A percentile compares a stretch with the other conserved stretches of the same genome.
Conservation (phyloP, 1,140 invertebrate species). For the Heliconius hewitsoni region DNA sequence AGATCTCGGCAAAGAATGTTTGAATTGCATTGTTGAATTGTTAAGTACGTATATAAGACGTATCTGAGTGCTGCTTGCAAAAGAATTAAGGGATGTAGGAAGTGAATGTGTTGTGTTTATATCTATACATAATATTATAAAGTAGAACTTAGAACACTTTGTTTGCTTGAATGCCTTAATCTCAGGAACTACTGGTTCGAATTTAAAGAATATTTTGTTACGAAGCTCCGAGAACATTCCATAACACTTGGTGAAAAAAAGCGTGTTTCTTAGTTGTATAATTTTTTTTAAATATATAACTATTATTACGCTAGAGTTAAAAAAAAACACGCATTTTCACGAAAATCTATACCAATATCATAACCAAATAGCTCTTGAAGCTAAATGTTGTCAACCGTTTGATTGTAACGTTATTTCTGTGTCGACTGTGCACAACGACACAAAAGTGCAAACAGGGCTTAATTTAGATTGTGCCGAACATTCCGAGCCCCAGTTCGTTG, state of each 20-base stretch:
- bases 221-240: too few species aligned
- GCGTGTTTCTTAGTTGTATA: too few species aligned
- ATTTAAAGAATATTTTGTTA: too few species aligned
- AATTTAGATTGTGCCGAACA: conserved; percentile 22
- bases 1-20: conserved; percentile 13
- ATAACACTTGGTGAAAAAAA: too few species aligned
- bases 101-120: not conserved
- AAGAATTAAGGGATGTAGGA: not conserved
- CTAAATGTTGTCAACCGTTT: not conserved
- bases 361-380: not conserved
- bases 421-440: not conserved
- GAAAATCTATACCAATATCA: not conserved
- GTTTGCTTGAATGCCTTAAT: too few species aligned
- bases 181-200: too few species aligned
- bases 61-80: not conserved
- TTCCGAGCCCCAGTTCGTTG: not conserved
- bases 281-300: too few species aligned
- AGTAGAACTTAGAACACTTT: too few species aligned
- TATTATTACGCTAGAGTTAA: too few species aligned
- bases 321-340: not conserved
- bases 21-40: conserved; percentile 19
- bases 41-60: conserved; percentile 16
- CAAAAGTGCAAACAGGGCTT: conserved; percentile 22
- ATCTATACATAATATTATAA: too few species aligned
- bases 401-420: not conserved